These are phyloP conservation scores for Epinotia ramella DNA, from an alignment of 2,888 invertebrate genomes.

Conservation along the genomic window DNA sequence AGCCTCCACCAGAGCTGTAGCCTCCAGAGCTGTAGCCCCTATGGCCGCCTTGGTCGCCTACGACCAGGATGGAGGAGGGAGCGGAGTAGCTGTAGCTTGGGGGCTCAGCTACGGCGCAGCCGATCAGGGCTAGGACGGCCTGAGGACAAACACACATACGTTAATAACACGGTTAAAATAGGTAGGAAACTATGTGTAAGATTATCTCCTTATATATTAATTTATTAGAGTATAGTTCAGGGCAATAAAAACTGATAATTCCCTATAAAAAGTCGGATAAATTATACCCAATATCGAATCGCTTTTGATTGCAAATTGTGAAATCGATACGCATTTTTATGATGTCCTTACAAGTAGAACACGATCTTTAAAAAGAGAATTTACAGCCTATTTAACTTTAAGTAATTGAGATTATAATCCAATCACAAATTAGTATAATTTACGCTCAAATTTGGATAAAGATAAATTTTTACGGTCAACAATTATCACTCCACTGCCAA, in stretches of 20 bases:
- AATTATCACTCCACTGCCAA: background rate
- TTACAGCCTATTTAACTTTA: background rate
- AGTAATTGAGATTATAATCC: background rate
- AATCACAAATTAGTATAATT: slow-evolving; percentile 3
- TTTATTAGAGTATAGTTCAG: background rate
- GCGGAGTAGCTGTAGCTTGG: slow-evolving; percentile 87
- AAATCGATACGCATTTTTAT: background rate
- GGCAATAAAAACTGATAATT: background rate
- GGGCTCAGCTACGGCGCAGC: slow-evolving; percentile 91
- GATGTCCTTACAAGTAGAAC: background rate
- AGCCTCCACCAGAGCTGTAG: slow-evolving; percentile 84
- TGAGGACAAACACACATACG: slow-evolving; percentile 55
- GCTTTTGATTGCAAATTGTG: background rate
- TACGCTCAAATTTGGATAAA: slow-evolving; percentile 3
- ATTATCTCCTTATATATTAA: background rate
- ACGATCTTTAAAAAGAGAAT: background rate
- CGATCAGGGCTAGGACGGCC: slow-evolving; percentile 90
- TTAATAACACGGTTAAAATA: slow-evolving; percentile 1
- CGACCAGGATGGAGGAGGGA: slow-evolving; percentile 83
- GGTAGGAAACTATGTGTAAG: background rate
- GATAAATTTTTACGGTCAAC: slow-evolving; percentile 2
- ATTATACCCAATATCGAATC: background rate
- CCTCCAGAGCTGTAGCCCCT: slow-evolving; percentile 87
- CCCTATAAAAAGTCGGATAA: background rate
- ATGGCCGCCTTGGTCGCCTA: slow-evolving; percentile 85